phyloP scores from a whole-genome alignment of 1,140 invertebrate genomes.

The Ostrea edulis region DNA sequence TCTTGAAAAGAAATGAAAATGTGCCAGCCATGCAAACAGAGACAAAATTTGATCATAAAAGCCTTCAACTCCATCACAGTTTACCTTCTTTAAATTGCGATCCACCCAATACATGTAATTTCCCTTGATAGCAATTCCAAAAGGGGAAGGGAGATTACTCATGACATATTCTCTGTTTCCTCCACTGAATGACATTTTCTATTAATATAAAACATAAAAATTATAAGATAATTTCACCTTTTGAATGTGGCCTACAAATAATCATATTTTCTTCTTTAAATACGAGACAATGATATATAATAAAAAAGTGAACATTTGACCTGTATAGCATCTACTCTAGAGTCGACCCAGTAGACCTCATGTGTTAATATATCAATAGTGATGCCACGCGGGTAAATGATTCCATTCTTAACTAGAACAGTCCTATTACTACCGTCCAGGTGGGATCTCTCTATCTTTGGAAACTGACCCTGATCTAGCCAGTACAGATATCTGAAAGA shows the following conservation, averaged over 20 bases:
- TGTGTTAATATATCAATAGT: conserved; percentile 96
- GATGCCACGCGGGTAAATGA: conserved; percentile 94
- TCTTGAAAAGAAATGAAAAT: too few relatives aligned
- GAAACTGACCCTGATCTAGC: conserved; percentile 99
- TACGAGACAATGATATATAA: too few relatives aligned
- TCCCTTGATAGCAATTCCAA: conserved; percentile 92
- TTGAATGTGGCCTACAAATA: too few relatives aligned
- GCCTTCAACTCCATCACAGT: too few relatives aligned
- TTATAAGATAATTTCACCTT: not conserved
- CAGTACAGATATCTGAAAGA: conserved; percentile 89
- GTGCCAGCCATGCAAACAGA: too few relatives aligned
- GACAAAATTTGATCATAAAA: too few relatives aligned
- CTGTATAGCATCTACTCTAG: conserved; percentile 94
- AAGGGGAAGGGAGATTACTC: conserved; percentile 94
- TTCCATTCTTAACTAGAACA: conserved; percentile 92
- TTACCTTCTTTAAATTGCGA: conserved; percentile 85
- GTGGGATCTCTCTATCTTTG: conserved; percentile 93
- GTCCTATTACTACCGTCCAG: conserved; percentile 94
- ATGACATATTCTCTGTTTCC: conserved; percentile 85
- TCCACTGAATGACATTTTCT: conserved; percentile 80
- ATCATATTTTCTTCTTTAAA: too few relatives aligned
- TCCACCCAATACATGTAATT: conserved; percentile 97
- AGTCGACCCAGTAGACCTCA: conserved; percentile 98
- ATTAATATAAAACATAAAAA: conserved; percentile 47
- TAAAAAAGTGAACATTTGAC: conserved; percentile 78